Evolutionary conservation across 2,797 vertebrate species (phyloP).

Genomic region (Balearica regulorum): DNA sequence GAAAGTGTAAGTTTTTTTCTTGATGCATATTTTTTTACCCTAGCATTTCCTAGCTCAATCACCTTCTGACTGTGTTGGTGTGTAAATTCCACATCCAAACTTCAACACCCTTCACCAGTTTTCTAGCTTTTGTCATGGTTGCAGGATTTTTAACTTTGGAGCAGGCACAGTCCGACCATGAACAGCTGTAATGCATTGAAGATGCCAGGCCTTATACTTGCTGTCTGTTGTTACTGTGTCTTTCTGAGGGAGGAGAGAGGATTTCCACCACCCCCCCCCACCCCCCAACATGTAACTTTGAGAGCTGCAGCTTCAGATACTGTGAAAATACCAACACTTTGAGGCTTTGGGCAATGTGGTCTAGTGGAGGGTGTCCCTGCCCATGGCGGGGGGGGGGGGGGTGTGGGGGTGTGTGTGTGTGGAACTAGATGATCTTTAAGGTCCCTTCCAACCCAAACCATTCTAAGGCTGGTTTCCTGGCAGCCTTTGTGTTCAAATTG

Average conservation of each 20-base stretch:
- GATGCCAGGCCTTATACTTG: not conserved
- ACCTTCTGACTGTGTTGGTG: not conserved
- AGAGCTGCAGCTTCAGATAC: not conserved
- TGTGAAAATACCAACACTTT: not conserved
- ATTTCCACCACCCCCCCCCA: not conserved
- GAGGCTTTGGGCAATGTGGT: not conserved
- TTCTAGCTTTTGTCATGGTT: not conserved
- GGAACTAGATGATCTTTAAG: too few relatives aligned
- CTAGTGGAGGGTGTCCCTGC: too few relatives aligned
- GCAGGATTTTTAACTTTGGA: not conserved
- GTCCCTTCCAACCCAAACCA: too few relatives aligned
- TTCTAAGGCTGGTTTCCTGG: not conserved
- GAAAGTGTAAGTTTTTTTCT: not conserved
- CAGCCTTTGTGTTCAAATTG: not conserved
- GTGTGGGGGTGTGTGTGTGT: too few relatives aligned
- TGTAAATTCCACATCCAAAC: not conserved
- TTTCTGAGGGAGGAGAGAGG: not conserved
- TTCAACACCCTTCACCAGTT: not conserved
- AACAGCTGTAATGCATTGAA: not conserved
- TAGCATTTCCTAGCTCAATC: not conserved
- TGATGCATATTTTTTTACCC: not conserved
- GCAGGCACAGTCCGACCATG: not conserved
- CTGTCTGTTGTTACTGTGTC: not conserved
- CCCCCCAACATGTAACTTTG: not conserved
- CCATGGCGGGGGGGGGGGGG: too few relatives aligned